Percentiles rank a stretch among this genome's conserved stretches.
These are phyloP conservation scores for Ashinkailepas kermadecensis DNA, from an alignment of 2,888 invertebrate genomes.

Conservation along the genomic window DNA sequence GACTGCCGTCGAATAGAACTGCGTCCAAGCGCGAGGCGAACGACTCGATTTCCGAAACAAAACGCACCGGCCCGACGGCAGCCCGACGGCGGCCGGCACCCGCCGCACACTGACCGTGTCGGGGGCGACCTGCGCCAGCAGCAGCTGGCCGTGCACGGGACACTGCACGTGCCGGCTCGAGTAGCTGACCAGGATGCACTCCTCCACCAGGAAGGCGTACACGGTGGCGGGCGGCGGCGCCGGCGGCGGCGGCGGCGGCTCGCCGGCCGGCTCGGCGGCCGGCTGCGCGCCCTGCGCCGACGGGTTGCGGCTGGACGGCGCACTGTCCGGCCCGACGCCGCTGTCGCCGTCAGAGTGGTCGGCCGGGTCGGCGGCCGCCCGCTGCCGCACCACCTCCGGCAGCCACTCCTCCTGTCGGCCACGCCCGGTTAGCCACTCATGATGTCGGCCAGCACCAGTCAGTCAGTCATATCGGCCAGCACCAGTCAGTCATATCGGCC, in stretches of 20 bases:
- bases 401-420: constrained; percentile 26
- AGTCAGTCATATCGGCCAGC: too few relatives aligned
- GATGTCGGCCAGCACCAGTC: too few relatives aligned
- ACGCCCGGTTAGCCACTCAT: too few relatives aligned
- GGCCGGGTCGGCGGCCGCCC: constrained; percentile 27
- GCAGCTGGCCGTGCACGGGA: constrained; percentile 67
- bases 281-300: constrained; percentile 68
- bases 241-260: constrained; percentile 35
- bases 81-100: too few relatives aligned
- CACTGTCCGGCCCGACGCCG: constrained; percentile 73
- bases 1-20: too few relatives aligned
- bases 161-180: constrained; percentile 64
- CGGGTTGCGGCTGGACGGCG: constrained; percentile 67
- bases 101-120: constrained; percentile 60
- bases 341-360: constrained; percentile 71
- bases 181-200: constrained; percentile 84
- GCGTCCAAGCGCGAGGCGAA: too few relatives aligned
- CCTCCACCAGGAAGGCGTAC: constrained; percentile 88
- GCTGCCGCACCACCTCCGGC: constrained; percentile 28
- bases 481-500: too few relatives aligned
- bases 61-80: too few relatives aligned
- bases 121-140: constrained; percentile 75
- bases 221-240: constrained; percentile 40
- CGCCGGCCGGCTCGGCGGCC: constrained; percentile 35
- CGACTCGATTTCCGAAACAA: too few relatives aligned